Conservation (phyloP, 2,113 vertebrate species). For the Crotalus tigris region DNA sequence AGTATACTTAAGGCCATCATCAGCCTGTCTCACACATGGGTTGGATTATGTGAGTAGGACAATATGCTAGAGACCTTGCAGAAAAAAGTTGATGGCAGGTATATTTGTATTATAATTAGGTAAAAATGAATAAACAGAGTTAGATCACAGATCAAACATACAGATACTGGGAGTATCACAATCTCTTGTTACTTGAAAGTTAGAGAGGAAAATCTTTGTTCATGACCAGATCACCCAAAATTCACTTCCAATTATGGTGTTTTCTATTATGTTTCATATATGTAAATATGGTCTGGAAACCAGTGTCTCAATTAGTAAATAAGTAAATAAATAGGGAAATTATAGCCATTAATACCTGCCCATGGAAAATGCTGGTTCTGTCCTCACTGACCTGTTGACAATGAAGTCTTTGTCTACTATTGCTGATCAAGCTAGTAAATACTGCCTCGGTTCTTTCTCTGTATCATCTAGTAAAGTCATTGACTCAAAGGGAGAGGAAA, state of each 20-base stretch:
- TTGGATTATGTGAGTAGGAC: not conserved
- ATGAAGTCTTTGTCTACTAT: constrained; percentile 36
- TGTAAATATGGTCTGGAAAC: not conserved
- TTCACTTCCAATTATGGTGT: not conserved
- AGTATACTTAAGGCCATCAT: not conserved
- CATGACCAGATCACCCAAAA: not conserved
- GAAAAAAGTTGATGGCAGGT: not conserved
- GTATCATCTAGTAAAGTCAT: constrained; percentile 37
- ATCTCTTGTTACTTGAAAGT: not conserved
- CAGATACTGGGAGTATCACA: not conserved
- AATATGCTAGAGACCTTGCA: not conserved
- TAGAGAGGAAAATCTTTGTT: not conserved
- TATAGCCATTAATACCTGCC: not conserved
- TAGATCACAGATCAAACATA: not conserved
- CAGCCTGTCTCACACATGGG: not conserved
- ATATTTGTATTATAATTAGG: not conserved
- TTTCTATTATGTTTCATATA: not conserved
- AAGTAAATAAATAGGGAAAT: fast-evolving
- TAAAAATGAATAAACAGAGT: not conserved
- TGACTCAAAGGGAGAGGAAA: not conserved
- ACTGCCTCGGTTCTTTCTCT: constrained; percentile 57
- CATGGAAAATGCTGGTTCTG: not conserved
- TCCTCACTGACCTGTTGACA: not conserved
- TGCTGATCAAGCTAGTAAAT: constrained; percentile 5
- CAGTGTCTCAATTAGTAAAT: not conserved